Conservation (phyloP, 2,797 vertebrate genomes). For the Zenarchopterus dispar region DNA sequence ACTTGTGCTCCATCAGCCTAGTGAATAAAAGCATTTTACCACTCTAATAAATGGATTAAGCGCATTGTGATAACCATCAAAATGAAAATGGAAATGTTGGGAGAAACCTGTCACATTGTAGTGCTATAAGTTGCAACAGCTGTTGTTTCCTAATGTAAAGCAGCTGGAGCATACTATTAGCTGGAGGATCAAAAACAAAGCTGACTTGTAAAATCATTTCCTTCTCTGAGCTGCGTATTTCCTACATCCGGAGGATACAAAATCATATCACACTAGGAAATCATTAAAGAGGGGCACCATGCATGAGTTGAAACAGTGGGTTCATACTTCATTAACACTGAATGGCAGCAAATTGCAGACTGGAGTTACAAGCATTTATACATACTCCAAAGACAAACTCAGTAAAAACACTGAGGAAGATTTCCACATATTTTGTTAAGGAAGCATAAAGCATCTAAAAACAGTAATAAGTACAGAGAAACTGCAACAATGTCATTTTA, state of each 20-base stretch:
- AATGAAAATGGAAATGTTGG: slow-evolving; percentile 40
- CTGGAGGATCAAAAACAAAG: slow-evolving; percentile 43
- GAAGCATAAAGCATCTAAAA: background rate
- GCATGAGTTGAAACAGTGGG: slow-evolving; percentile 25
- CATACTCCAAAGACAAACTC: background rate
- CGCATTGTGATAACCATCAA: slow-evolving; percentile 37
- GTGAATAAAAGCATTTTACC: slow-evolving; percentile 32
- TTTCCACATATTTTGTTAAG: background rate
- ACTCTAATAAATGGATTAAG: slow-evolving; percentile 50
- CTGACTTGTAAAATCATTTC: slow-evolving; percentile 54
- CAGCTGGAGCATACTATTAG: slow-evolving; percentile 44
- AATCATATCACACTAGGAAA: slow-evolving; percentile 33
- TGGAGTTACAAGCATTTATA: slow-evolving; percentile 11
- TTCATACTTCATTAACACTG: slow-evolving; percentile 39
- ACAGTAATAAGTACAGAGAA: background rate
- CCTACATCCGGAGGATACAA: slow-evolving; percentile 58
- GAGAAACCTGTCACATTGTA: slow-evolving; percentile 52
- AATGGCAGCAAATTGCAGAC: slow-evolving; percentile 13
- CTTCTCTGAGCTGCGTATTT: slow-evolving; percentile 55
- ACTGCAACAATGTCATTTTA: background rate
- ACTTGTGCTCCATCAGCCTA: slow-evolving; percentile 16
- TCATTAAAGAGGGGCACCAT: slow-evolving; percentile 30
- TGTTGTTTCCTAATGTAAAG: slow-evolving; percentile 52
- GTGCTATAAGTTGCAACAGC: slow-evolving; percentile 50
- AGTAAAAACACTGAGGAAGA: too few species aligned